A percentile compares a stretch with the other conserved stretches of the same genome.
Conservation (phyloP, 2,888 invertebrate species). For the Nephrotoma flavescens region DNA sequence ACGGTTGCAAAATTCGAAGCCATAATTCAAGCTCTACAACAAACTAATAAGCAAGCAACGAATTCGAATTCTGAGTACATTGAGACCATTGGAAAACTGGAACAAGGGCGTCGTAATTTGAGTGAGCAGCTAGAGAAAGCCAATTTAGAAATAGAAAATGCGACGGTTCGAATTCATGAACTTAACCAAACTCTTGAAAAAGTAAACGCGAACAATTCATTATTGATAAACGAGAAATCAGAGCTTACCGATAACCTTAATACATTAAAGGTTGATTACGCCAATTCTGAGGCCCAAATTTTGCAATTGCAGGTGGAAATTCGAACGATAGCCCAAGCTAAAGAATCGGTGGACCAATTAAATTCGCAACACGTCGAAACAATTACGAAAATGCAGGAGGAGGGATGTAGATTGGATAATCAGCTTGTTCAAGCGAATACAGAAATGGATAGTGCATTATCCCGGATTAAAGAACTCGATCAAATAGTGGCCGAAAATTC, state of each 20-base stretch:
- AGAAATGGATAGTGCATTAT: not conserved
- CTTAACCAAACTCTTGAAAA: not conserved
- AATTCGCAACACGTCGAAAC: conserved; percentile 12
- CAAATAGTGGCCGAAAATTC: not conserved
- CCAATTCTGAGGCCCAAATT: not conserved
- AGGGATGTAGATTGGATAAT: conserved; percentile 21
- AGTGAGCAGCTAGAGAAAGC: not conserved
- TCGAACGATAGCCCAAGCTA: not conserved
- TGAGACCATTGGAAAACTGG: not conserved
- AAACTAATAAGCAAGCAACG: not conserved
- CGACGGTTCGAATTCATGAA: not conserved
- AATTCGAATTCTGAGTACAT: not conserved
- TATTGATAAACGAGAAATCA: not conserved
- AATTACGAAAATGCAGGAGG: conserved; percentile 18
- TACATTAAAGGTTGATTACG: not conserved
- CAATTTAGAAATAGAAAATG: not conserved
- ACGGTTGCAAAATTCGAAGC: not conserved
- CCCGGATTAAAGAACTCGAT: conserved; percentile 3
- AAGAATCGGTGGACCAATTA: conserved; percentile 12
- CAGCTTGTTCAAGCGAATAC: conserved; percentile 10
- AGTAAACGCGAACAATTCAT: not conserved
- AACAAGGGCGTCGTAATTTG: not conserved
- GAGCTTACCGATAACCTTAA: not conserved
- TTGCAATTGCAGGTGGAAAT: conserved; percentile 5
- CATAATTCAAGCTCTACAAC: not conserved